Evolutionary conservation across 2,113 vertebrate genomes (phyloP), one percentile per base, ranked within the genome.

Genomic region (Rhipidura dahli): DNA sequence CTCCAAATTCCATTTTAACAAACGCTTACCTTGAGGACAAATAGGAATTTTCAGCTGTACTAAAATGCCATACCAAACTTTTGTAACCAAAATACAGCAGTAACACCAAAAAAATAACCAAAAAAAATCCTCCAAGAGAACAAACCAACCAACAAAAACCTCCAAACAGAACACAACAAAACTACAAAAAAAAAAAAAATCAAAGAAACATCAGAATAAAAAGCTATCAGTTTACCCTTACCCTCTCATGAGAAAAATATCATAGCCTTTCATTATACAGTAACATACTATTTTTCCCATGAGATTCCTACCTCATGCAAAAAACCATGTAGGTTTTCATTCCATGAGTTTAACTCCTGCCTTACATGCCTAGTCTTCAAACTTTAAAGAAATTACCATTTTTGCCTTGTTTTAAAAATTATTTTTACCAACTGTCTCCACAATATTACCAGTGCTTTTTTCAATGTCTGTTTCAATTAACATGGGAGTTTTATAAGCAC

Each of bases 21-120:
- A 92, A 75, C 40, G 44, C 44, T 59, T 68, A 82, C 44, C 78
- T 69, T 79, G 63, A 75, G 44, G 37, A 84, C 49, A 92, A 78
- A 45, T 10, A 50, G 9, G 12, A 87, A 88, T 57, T 50, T 42
- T 80, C n/a, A 77, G 15, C 69, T 83, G 22, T 15, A 39, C 26
- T 92, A 37, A 90, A 88, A 93, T 49, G 22, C 19, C 50, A 35
- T 15, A 31, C 1, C 20, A 47, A 9, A 75, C 89, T 71, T 87
- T 89, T 35, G 44, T 39, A 33, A 49, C 7, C 92, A 87, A 90
- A 61, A 66, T 11, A 22, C 7, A 26, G 39, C 3, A 4, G 44
- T 44, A 71, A 73, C 2, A 9, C n/a, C 24, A 90, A 47, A 65
- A 92, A 88, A 44, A 30, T 8, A 28, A 7, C 4, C 4, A n/a